Evolutionary conservation across 37 sponge, comb jelly and placozoan genomes (phyloP).

Genomic region (Oscarella lobularis): DNA sequence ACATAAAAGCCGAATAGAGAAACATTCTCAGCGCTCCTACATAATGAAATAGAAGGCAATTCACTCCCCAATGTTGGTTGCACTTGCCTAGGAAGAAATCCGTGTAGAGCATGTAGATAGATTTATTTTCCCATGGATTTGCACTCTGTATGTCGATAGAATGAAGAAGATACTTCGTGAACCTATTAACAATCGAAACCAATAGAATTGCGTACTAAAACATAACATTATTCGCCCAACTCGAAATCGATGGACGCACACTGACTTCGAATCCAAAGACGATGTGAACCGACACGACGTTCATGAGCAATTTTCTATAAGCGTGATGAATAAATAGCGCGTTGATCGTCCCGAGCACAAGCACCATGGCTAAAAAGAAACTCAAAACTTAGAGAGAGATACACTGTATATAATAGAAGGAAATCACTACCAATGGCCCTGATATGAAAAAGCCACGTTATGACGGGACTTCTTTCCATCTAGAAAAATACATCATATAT

Average conservation of each 20-base stretch:
- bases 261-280: slow-evolving; percentile 90
- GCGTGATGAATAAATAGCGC: slow-evolving; percentile 21
- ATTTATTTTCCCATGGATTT: slow-evolving; percentile 96
- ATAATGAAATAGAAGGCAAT: no score
- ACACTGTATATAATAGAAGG: no score
- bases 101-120: slow-evolving; percentile 73
- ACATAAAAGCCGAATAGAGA: slow-evolving; percentile 63
- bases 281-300: slow-evolving; percentile 69
- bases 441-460: slow-evolving; percentile 70
- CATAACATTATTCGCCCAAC: slow-evolving; percentile 2
- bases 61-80: no score
- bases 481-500: slow-evolving; percentile 9
- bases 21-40: slow-evolving; percentile 52
- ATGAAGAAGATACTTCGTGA: slow-evolving; percentile 81
- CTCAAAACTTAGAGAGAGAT: no score
- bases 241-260: neutral
- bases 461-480: slow-evolving; percentile 95
- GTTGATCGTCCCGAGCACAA: slow-evolving; percentile 31
- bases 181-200: slow-evolving; percentile 31
- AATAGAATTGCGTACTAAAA: slow-evolving; percentile 87
- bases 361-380: slow-evolving; percentile 32
- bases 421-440: slow-evolving; percentile 43
- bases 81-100: slow-evolving; percentile 33
- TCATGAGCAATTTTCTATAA: slow-evolving; percentile 15
- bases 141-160: slow-evolving; percentile 81